Conservation (phyloP, 2,113 vertebrate genomes). For the Baryphthengus martii region DNA sequence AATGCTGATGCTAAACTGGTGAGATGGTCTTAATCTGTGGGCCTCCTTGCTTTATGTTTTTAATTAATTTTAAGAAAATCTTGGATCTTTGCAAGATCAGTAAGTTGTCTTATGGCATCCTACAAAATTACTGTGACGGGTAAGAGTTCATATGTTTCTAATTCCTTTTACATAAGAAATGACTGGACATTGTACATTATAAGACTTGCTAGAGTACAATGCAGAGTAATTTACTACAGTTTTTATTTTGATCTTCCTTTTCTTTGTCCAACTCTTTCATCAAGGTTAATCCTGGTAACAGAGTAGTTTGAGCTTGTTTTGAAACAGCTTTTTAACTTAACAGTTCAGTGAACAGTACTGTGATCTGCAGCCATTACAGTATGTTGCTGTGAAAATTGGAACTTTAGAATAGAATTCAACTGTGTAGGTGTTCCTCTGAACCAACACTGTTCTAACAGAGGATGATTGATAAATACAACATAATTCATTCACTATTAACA, state of each 20-base stretch:
- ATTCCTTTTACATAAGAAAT: background rate
- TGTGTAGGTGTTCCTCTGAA: background rate
- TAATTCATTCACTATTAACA: background rate
- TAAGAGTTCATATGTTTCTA: background rate
- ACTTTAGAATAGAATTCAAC: background rate
- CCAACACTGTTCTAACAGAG: background rate
- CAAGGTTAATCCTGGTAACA: background rate
- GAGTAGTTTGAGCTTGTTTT: background rate
- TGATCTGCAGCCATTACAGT: background rate
- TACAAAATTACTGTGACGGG: background rate
- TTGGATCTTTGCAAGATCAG: background rate
- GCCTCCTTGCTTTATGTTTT: background rate
- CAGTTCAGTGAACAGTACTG: background rate
- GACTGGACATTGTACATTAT: accelerated
- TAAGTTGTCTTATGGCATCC: background rate
- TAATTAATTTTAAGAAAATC: background rate
- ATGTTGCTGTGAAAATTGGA: background rate
- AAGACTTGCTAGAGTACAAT: background rate
- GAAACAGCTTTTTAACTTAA: background rate
- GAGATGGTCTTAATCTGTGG: accelerated
- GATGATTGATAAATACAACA: background rate
- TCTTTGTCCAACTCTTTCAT: background rate
- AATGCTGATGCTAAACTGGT: background rate
- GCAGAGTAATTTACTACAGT: background rate
- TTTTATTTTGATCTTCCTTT: background rate